These are phyloP conservation scores for Pseudochirops corinnae DNA, from an alignment of 2,797 vertebrate genomes.

Conservation along the genomic window DNA sequence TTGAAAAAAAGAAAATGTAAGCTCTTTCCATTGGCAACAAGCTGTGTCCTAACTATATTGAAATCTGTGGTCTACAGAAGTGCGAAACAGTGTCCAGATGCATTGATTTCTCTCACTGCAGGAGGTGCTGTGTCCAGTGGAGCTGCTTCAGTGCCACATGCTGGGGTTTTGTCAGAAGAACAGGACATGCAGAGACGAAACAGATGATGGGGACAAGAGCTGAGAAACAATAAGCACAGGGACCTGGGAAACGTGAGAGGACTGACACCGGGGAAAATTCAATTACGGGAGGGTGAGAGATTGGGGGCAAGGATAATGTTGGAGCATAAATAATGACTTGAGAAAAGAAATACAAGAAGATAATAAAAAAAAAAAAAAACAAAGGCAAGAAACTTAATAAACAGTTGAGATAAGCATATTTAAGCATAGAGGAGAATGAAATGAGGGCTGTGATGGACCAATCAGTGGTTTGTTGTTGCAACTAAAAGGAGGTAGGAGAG, in stretches of 20 bases:
- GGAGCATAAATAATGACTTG: not conserved
- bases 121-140: conserved; percentile 57
- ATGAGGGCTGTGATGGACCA: not conserved
- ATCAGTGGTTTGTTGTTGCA: not conserved
- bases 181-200: conserved; percentile 63
- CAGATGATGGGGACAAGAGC: conserved; percentile 55
- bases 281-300: not conserved
- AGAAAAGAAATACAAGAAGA: not conserved
- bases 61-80: conserved; percentile 46
- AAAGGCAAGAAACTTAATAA: not conserved
- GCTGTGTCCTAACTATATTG: conserved; percentile 46
- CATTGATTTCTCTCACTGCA: conserved; percentile 57
- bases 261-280: not conserved
- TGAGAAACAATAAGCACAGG: conserved; percentile 21
- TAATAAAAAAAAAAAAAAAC: not conserved
- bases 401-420: not conserved
- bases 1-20: conserved; percentile 46
- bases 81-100: conserved; percentile 27
- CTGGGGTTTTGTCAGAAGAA: conserved; percentile 60
- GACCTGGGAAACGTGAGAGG: conserved; percentile 2
- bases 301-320: not conserved
- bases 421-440: accelerated
- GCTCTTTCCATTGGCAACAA: conserved; percentile 22
- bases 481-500: not conserved
- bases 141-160: conserved; percentile 44